Percentiles rank a stretch among this genome's conserved stretches.
Evolutionary conservation across 2,797 vertebrate species (phyloP).

Genomic region (Eremophila alpestris): DNA sequence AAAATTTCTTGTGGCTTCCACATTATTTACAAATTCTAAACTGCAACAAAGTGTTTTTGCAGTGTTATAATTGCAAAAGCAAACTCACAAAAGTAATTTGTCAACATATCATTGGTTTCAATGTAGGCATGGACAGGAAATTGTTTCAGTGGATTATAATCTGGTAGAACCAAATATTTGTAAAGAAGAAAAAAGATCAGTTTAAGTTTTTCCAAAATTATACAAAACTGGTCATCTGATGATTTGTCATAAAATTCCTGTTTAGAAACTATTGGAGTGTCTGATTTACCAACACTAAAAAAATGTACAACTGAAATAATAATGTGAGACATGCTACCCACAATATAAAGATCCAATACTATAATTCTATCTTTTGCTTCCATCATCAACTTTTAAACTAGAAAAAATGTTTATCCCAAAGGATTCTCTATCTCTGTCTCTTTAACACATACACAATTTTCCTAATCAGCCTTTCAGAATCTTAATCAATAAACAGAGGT

Average conservation of each 20-base stretch:
- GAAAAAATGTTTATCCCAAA: neutral
- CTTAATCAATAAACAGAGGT: neutral
- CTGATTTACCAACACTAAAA: neutral
- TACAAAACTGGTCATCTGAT: neutral
- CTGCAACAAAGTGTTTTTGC: neutral
- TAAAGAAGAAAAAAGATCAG: neutral
- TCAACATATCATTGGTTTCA: neutral
- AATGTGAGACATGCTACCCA: accelerated
- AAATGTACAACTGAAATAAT: neutral
- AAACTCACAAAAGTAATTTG: neutral
- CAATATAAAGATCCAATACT: neutral
- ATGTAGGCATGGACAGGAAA: neutral
- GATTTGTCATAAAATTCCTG: neutral
- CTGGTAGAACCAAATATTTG: neutral
- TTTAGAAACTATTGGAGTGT: neutral
- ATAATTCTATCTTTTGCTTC: neutral
- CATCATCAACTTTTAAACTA: neutral
- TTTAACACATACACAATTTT: neutral
- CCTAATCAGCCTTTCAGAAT: neutral
- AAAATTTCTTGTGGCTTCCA: neutral
- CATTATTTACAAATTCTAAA: neutral
- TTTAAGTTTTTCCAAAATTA: neutral
- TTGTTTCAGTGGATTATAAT: neutral
- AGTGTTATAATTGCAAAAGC: neutral
- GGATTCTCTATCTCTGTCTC: neutral